Base-by-base conservation (phyloP, 1,140 invertebrate species). In the Parapsyche elsis region DNA sequence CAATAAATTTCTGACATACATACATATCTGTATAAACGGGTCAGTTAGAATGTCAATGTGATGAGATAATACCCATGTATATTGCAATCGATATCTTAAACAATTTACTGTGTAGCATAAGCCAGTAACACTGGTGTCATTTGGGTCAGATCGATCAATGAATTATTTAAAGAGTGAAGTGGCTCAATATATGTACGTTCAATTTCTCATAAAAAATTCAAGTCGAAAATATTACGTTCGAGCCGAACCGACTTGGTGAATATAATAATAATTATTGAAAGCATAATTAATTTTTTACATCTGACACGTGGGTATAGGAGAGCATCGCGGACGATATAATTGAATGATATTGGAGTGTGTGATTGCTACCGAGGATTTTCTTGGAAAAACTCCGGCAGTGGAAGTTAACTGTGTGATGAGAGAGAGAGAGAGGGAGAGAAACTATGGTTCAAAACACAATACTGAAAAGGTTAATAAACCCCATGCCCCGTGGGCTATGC, bases 281-380 rank as follows among this genome's bases (percentile, higher is more conserved):
- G 2, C 21, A 19, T 24, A 23, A 26, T 23, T 46, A 57, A 26
- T 75, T 75, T 5, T 30, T 75, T 57, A 53, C 57, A 30, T 49
- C 75, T 77, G 75, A 19, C 53, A 38, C 16, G 53, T 45, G 75
- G n/a, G 23, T 76, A 76, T 23, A 19, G 10, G 23, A 53, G 49
- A 53, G 2, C 71, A 75, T 76, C 46, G 46, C 49, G 30, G 70
- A 78, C 53, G 61, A 78, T 74, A 83, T 79, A 78, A 78, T 82
- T 78, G 76, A 80, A 78, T 78, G 79, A 83, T 80, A 83, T 80
- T 79, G 76, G 45, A 67, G 10, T 78, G 67, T 77, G 80, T 80
- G 75, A 80, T 78, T 70, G 78, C 75, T 80, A 74, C 78, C 45
- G 75, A 74, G 19, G 61, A 30, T 77, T 80, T 82, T 82, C 81